Evolutionary conservation across 2,888 invertebrate genomes (phyloP).

Genomic region (Nymphalis urticae): DNA sequence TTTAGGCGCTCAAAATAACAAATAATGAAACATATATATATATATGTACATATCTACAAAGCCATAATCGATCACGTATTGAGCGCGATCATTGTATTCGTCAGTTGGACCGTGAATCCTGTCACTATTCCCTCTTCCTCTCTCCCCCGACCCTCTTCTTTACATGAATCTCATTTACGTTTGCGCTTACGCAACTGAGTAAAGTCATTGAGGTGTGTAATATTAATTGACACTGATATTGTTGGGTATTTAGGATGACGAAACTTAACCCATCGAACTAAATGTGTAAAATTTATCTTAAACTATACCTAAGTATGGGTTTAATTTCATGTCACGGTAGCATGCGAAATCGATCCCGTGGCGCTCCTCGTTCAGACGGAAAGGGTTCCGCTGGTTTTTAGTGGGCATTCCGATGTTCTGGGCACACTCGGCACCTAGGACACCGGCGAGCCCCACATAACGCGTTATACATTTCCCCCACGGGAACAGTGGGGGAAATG

Average conservation of each 20-base stretch:
- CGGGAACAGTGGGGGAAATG: too few relatives aligned
- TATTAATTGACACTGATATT: conserved; percentile 58
- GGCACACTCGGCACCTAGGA: too few relatives aligned
- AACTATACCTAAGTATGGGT: too few relatives aligned
- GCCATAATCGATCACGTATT: conserved; percentile 80
- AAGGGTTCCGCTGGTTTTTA: too few relatives aligned
- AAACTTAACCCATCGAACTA: neutral
- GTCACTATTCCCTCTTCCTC: conserved; percentile 64
- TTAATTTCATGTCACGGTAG: too few relatives aligned
- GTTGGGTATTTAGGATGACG: too few relatives aligned
- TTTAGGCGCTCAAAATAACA: conserved; percentile 27
- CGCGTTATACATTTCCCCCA: too few relatives aligned
- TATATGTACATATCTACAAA: conserved; percentile 59
- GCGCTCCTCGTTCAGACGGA: too few relatives aligned
- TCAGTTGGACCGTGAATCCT: conserved; percentile 80
- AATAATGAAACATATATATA: conserved; percentile 34
- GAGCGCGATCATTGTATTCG: conserved; percentile 77
- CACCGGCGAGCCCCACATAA: too few relatives aligned
- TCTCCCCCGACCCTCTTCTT: conserved; percentile 48
- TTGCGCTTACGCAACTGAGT: conserved; percentile 75
- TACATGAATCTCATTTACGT: conserved; percentile 77
- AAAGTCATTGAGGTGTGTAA: conserved; percentile 68
- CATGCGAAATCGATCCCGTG: too few relatives aligned
- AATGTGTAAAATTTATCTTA: neutral
- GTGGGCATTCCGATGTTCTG: too few relatives aligned